Percentiles rank a stretch among this genome's conserved stretches.
These are phyloP conservation scores for Aleadryas rufinucha DNA, from an alignment of 2,113 vertebrate species.

Conservation along the genomic window DNA sequence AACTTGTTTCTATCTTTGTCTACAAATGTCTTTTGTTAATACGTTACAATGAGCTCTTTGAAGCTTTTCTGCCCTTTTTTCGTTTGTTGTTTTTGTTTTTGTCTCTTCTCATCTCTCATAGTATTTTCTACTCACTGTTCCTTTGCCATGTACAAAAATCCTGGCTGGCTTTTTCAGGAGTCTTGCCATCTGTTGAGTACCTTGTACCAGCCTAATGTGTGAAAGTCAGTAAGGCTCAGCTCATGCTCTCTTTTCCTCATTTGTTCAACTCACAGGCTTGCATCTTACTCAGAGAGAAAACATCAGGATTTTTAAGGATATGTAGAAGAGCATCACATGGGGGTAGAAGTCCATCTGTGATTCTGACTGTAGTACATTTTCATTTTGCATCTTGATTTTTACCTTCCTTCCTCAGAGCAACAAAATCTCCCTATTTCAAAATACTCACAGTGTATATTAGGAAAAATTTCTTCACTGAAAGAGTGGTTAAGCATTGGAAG, in stretches of 20 bases:
- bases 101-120: neutral
- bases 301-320: neutral
- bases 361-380: neutral
- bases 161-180: conserved; percentile 13
- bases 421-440: neutral
- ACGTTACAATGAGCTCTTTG: neutral
- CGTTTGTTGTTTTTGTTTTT: neutral
- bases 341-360: neutral
- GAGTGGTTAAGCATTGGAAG: neutral
- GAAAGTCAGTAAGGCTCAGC: neutral
- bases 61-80: neutral
- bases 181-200: conserved; percentile 35
- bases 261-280: neutral
- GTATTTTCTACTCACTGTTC: conserved; percentile 18
- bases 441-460: neutral
- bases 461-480: neutral
- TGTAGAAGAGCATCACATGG: neutral
- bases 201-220: neutral
- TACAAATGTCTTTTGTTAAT: neutral
- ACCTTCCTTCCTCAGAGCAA: neutral
- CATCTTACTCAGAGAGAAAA: neutral
- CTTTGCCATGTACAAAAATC: neutral
- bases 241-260: neutral
- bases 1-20: neutral
- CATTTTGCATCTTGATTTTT: neutral